Evolutionary conservation across 2,113 vertebrate species (phyloP).

Genomic region (Oryzias melastigma): DNA sequence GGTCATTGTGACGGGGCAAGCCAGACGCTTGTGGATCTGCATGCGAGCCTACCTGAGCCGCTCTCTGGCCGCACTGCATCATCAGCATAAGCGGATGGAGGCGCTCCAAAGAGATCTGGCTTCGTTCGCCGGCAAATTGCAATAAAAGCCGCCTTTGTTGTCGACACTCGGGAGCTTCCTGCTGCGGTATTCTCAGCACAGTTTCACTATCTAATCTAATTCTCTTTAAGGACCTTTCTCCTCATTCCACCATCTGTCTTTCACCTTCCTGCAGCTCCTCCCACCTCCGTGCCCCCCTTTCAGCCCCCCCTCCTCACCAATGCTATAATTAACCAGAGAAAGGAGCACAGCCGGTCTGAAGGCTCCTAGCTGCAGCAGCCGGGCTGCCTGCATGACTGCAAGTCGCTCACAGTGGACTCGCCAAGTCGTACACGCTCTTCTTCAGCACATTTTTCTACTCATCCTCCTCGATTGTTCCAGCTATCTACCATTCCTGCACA

Average conservation of each 20-base stretch:
- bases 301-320: conserved; percentile 29
- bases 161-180: conserved; percentile 1
- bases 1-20: conserved; percentile 22
- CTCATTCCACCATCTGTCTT: conserved; percentile 26
- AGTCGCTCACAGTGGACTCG: conserved; percentile 32
- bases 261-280: conserved; percentile 16
- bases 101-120: conserved; percentile 32
- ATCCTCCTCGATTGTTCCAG: too few species aligned
- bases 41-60: conserved; percentile 45
- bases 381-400: conserved; percentile 34
- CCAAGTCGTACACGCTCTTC: conserved; percentile 23
- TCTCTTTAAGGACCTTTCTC: neutral
- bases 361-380: conserved; percentile 27
- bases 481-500: too few species aligned
- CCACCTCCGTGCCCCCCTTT: conserved; percentile 27
- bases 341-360: conserved; percentile 27
- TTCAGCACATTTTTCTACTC: conserved; percentile 10
- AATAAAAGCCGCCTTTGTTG: conserved; percentile 4
- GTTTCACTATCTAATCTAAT: conserved; percentile 2
- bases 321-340: conserved; percentile 56
- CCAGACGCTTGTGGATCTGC: conserved; percentile 1
- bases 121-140: conserved; percentile 23
- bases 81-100: conserved; percentile 50
- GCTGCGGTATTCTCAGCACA: neutral
- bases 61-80: conserved; percentile 33